Evolutionary conservation across 2,113 vertebrate species (phyloP).

Genomic region (Bagarius yarrelli): DNA sequence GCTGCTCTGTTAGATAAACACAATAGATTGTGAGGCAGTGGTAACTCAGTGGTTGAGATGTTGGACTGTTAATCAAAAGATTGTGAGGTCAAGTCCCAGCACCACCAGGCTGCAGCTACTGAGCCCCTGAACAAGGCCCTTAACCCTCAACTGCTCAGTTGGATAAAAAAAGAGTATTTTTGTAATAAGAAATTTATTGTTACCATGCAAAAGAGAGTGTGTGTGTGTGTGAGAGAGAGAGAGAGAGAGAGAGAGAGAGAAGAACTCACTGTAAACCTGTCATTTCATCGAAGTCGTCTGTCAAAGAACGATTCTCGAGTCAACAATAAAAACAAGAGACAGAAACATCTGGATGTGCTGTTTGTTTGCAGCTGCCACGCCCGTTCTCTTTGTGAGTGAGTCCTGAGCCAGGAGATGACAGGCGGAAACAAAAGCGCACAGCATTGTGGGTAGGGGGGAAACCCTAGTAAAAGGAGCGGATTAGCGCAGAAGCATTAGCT

Average conservation of each 20-base stretch:
- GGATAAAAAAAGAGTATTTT: too few relatives aligned
- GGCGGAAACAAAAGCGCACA: neutral
- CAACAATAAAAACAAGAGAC: neutral
- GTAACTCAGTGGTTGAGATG: too few relatives aligned
- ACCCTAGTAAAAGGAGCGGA: neutral
- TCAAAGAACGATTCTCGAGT: neutral
- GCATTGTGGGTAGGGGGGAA: constrained; percentile 29
- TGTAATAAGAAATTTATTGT: too few relatives aligned
- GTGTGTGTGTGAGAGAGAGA: constrained; percentile 11
- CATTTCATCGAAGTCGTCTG: neutral
- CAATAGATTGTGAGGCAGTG: too few relatives aligned
- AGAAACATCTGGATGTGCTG: constrained; percentile 22
- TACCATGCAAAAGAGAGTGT: too few relatives aligned
- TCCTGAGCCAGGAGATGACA: constrained; percentile 9
- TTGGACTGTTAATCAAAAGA: too few relatives aligned
- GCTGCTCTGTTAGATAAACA: too few relatives aligned
- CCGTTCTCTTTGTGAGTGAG: neutral
- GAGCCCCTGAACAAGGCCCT: too few relatives aligned
- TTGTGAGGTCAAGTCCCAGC: too few relatives aligned
- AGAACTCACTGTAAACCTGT: constrained; percentile 40
- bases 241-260: constrained; percentile 32
- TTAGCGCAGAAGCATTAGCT: neutral
- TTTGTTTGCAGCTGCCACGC: constrained; percentile 1
- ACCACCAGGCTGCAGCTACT: too few relatives aligned
- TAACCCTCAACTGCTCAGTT: too few relatives aligned